A percentile compares a stretch with the other conserved stretches of the same genome.
phyloP scores from a whole-genome alignment of 2,888 invertebrate genomes.

The Trichopoda pennipes region DNA sequence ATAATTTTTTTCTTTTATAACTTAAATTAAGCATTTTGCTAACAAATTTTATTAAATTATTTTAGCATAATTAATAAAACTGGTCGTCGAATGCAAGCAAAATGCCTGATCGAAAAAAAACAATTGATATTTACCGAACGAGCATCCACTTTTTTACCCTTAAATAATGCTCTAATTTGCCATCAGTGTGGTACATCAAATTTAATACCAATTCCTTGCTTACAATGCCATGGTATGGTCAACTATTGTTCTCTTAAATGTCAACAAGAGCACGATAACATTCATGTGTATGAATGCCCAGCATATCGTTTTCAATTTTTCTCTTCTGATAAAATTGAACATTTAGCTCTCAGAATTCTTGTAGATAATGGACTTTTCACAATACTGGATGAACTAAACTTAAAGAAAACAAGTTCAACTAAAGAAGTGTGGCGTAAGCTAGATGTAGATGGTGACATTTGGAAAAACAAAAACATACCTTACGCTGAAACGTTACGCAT shows the following conservation, averaged over 20 bases:
- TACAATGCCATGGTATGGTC: slow-evolving; percentile 83
- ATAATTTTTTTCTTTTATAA: no score
- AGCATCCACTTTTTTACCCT: slow-evolving; percentile 89
- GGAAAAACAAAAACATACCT: slow-evolving; percentile 43
- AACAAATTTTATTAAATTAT: no score
- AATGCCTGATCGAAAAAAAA: slow-evolving; percentile 83
- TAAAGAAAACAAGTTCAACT: slow-evolving; percentile 32
- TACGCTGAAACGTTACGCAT: slow-evolving; percentile 72
- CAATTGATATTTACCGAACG: slow-evolving; percentile 90
- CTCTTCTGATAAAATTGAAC: slow-evolving; percentile 88
- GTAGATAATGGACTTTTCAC: slow-evolving; percentile 81
- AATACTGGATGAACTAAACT: slow-evolving; percentile 69
- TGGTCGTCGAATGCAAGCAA: slow-evolving; percentile 81
- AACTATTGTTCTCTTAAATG: slow-evolving; percentile 87
- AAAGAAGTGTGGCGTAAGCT: slow-evolving; percentile 72
- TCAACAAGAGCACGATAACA: slow-evolving; percentile 82
- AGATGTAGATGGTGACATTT: slow-evolving; percentile 32
- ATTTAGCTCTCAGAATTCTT: slow-evolving; percentile 88
- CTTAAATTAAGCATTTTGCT: no score
- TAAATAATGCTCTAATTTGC: slow-evolving; percentile 83
- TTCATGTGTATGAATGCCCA: slow-evolving; percentile 88
- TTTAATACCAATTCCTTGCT: slow-evolving; percentile 86
- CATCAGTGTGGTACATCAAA: slow-evolving; percentile 86
- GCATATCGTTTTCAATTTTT: slow-evolving; percentile 85
- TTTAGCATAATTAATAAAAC: slow-evolving; percentile 28